Evolutionary conservation across 2,113 vertebrate genomes (phyloP).

Genomic region (Lophura nycthemera): DNA sequence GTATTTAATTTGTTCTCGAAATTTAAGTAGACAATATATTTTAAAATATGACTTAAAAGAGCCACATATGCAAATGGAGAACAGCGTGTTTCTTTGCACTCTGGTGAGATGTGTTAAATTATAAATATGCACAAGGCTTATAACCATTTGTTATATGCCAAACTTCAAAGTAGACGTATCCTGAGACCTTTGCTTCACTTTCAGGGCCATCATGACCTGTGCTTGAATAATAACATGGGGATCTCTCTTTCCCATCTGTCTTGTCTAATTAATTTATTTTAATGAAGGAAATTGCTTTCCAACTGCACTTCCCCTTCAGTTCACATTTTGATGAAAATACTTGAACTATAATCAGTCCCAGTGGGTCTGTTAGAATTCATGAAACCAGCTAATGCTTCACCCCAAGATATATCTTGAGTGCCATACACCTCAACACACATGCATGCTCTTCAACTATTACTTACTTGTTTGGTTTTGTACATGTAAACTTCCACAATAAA

Average conservation of each 20-base stretch:
- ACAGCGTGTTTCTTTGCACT: slow-evolving; percentile 25
- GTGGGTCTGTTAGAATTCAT: neutral
- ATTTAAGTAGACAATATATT: slow-evolving; percentile 12
- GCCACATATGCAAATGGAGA: slow-evolving; percentile 11
- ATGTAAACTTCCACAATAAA: neutral
- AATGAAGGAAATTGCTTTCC: neutral
- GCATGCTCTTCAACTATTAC: neutral
- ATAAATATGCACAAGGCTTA: slow-evolving; percentile 45
- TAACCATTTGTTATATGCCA: slow-evolving; percentile 38
- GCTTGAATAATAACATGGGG: neutral
- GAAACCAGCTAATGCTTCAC: neutral
- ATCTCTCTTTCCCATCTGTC: slow-evolving; percentile 29
- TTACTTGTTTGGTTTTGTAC: neutral
- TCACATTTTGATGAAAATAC: slow-evolving; percentile 29
- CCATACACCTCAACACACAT: neutral
- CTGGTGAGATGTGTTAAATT: slow-evolving; percentile 23
- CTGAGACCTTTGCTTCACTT: slow-evolving; percentile 10
- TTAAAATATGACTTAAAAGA: slow-evolving; percentile 33
- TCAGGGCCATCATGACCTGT: neutral
- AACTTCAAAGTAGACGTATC: neutral
- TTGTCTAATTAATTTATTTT: slow-evolving; percentile 16
- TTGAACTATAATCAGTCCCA: neutral
- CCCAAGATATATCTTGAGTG: neutral
- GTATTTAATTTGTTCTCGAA: slow-evolving; percentile 60
- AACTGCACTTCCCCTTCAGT: neutral